phyloP scores from a whole-genome alignment of 2,797 vertebrate genomes.

The Myripristis jacobus region DNA sequence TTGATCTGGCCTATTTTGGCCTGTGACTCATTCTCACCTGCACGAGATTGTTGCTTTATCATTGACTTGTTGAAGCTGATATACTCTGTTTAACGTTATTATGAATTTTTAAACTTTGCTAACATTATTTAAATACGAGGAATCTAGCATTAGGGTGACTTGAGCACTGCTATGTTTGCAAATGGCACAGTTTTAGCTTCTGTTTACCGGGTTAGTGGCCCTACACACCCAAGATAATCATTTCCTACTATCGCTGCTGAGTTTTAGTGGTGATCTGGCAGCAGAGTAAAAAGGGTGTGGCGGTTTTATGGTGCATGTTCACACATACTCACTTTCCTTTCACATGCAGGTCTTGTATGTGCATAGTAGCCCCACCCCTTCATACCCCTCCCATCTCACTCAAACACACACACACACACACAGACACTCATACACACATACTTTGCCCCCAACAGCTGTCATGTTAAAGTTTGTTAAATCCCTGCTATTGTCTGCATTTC shows the following conservation, averaged over 20 bases:
- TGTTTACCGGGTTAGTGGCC: constrained; percentile 23
- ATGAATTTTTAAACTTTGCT: no score
- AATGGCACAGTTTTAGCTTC: constrained; percentile 14
- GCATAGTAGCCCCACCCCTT: constrained; percentile 12
- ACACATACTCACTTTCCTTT: constrained; percentile 51
- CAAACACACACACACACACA: no score
- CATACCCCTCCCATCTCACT: neutral
- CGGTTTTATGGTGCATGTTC: constrained; percentile 5
- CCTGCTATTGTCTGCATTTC: neutral
- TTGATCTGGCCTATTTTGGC: no score
- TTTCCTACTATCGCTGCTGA: constrained; percentile 41
- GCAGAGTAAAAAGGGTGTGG: constrained; percentile 34
- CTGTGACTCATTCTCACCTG: no score
- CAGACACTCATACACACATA: neutral
- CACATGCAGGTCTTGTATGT: constrained; percentile 28
- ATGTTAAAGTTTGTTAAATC: no score
- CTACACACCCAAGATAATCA: constrained; percentile 59
- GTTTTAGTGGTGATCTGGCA: neutral
- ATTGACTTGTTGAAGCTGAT: neutral
- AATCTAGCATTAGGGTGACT: neutral
- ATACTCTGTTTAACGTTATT: neutral
- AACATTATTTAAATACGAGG: constrained; percentile 1
- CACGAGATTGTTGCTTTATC: neutral
- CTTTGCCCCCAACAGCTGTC: no score
- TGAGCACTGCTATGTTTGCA: neutral